Percentiles rank a stretch among this genome's conserved stretches.
Conservation (phyloP, 1,140 invertebrate genomes). For the Drosophila pandora region DNA sequence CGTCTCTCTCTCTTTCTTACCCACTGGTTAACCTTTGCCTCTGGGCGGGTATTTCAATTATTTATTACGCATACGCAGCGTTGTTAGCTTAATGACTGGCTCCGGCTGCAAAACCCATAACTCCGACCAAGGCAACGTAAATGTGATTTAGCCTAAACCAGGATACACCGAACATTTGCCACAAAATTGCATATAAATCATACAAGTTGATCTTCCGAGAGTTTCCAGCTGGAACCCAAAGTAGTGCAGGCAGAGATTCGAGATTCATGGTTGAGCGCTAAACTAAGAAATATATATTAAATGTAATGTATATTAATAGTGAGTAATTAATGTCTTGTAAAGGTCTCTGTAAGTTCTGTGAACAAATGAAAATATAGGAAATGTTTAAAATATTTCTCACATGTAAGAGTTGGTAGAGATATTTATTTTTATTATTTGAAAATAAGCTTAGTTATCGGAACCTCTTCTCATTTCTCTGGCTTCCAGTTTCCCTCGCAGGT, state of each 20-base stretch:
- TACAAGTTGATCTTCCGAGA: conserved; percentile 25
- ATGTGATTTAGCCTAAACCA: conserved; percentile 37
- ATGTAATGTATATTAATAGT: not conserved
- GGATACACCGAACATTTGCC: conserved; percentile 33
- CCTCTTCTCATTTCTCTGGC: conserved; percentile 19
- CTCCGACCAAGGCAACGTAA: conserved; percentile 22
- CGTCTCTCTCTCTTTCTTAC: conserved; percentile 1
- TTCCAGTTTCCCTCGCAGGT: not conserved
- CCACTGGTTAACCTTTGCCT: conserved; percentile 51
- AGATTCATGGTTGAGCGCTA: not conserved
- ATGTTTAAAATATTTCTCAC: too few relatives aligned
- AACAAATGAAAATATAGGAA: too few relatives aligned
- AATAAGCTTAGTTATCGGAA: not conserved
- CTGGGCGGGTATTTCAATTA: conserved; percentile 74
- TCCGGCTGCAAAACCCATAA: conserved; percentile 30
- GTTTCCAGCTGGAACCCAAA: not conserved
- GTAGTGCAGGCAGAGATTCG: not conserved
- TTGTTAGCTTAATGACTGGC: conserved; percentile 71
- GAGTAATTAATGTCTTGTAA: too few relatives aligned
- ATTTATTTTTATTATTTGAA: not conserved
- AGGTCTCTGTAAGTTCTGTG: too few relatives aligned
- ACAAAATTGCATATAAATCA: conserved; percentile 45
- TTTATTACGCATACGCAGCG: conserved; percentile 76
- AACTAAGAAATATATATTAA: not conserved
- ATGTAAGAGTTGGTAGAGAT: not conserved